A percentile compares a stretch with the other conserved stretches of the same genome.
Conservation (phyloP, 2,113 vertebrate species). For the Eulemur macaco region DNA sequence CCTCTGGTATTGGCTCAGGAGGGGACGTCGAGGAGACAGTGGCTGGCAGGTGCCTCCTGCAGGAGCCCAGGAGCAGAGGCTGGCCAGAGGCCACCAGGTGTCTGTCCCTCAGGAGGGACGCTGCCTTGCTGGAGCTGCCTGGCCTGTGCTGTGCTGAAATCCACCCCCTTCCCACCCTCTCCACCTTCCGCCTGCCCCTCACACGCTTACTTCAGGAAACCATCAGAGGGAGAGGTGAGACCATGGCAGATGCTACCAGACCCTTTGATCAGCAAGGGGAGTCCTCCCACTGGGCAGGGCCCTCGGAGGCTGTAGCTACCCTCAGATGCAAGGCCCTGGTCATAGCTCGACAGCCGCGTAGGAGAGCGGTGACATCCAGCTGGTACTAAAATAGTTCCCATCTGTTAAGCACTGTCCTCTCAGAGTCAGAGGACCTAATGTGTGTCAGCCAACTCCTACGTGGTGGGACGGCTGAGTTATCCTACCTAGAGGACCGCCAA, state of each 20-base stretch:
- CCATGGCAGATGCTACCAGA: accelerated
- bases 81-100: accelerated
- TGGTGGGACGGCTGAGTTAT: accelerated
- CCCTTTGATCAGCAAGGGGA: not conserved
- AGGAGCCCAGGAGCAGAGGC: not conserved
- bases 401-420: too few relatives aligned
- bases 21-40: not conserved
- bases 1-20: not conserved
- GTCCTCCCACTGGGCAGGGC: accelerated
- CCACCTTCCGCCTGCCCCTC: not conserved
- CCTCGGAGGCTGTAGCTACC: accelerated
- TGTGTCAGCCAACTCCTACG: accelerated
- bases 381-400: accelerated
- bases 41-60: not conserved
- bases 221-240: not conserved
- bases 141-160: accelerated
- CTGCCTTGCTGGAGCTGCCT: accelerated
- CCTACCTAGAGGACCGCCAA: not conserved
- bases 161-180: accelerated
- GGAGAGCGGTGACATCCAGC: accelerated
- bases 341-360: not conserved
- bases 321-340: accelerated
- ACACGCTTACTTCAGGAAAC: not conserved
- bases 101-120: not conserved
- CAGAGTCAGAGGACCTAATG: accelerated